Evolutionary conservation across 92 coral and sea anemone species (phyloP).

Genomic region (Chrysogorgia sp.): DNA sequence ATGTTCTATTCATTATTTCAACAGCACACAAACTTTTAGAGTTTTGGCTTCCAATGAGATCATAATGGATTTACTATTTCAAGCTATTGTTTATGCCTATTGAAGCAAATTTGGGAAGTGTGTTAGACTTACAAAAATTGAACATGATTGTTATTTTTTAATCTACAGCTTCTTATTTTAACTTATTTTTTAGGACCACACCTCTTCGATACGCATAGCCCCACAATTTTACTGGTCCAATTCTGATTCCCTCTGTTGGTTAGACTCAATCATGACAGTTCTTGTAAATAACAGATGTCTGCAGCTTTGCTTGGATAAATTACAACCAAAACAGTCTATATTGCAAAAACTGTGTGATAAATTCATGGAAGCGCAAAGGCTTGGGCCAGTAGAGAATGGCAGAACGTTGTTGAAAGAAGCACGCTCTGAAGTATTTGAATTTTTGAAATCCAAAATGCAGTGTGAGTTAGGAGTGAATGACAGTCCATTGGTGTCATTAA

Average conservation of each 20-base stretch:
- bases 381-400: slow-evolving; percentile 34
- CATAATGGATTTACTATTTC: too few species aligned
- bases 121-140: too few species aligned
- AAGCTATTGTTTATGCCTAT: too few species aligned
- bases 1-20: too few species aligned
- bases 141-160: too few species aligned
- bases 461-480: slow-evolving; percentile 86
- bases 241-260: slow-evolving; percentile 82
- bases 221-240: slow-evolving; percentile 77
- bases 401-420: slow-evolving; percentile 59
- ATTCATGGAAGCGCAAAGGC: slow-evolving; percentile 66
- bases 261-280: slow-evolving; percentile 70
- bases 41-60: too few species aligned
- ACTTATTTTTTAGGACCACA: slow-evolving; percentile 12
- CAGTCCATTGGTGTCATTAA: slow-evolving; percentile 79
- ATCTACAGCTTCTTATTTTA: not conserved
- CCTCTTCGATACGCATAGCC: not conserved
- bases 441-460: slow-evolving; percentile 77
- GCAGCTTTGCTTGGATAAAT: slow-evolving; percentile 38
- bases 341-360: slow-evolving; percentile 42
- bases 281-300: slow-evolving; percentile 79
- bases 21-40: too few species aligned
- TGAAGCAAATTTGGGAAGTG: too few species aligned
- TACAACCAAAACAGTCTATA: slow-evolving; percentile 50
- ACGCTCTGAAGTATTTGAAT: slow-evolving; percentile 70